Evolutionary conservation across 2,113 vertebrate species (phyloP), one percentile per base, ranked within the genome.

Genomic region (Sphyrna mokarran): DNA sequence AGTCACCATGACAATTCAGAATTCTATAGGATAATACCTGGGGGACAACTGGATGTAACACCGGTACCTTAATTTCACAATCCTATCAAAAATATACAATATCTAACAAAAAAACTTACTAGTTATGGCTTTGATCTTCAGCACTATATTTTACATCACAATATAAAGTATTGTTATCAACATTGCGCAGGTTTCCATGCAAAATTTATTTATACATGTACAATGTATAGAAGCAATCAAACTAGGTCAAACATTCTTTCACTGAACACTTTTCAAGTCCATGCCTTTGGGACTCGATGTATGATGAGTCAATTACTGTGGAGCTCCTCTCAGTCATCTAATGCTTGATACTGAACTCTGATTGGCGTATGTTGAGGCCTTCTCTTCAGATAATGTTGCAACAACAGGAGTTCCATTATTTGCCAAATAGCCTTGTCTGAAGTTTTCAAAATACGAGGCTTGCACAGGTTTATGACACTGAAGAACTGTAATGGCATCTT

Each of bases 381-480:
- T 96, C 97, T 98, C 97, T 96, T 96, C 98, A 18, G 96, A 97
- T 97, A 98, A 97, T 86, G 98, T 98, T 97, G 97, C 97, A 98
- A 98, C 98, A 48, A 99, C 97, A 0, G 98, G 98, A 95, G 99
- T 99, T 97, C 99, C 99, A 0, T 99, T 99, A 97, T 98, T 99
- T 96, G 98, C 98, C 96, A 98, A 97, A 96, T 98, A 99, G 96
- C 98, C 98, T 98, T 99, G 98, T 97, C 98, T 98, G 96, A 99
- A 97, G 95, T 98, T 98, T 96, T 98, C 97, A 95, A 99, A 99
- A 97, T 99, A 99, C 0, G 98, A 99, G 95, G 99, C 99, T 97
- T 99, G 99, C 97, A 99, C 99, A 0, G 99, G 99, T 97, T 99
- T 99, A 97, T 99, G 99, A 97, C 97, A 98, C 98, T 97, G 98